Evolutionary conservation across 2,113 vertebrate species (phyloP), one percentile per base, ranked within the genome.

Genomic region (Limanda limanda): DNA sequence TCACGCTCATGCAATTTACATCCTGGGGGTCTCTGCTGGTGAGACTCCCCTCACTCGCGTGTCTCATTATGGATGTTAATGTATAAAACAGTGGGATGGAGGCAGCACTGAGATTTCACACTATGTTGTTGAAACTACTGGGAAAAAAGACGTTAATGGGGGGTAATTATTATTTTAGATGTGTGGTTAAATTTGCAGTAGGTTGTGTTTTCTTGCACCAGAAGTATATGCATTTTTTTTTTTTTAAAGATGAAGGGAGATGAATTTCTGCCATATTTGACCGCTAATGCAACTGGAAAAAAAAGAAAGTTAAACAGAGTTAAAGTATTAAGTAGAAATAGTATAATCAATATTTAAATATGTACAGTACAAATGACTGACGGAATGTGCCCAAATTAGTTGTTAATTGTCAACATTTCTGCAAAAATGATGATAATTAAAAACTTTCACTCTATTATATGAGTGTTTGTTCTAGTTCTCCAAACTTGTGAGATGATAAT

Each of bases 1-100:
- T 67, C 27, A 52, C 20, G 20, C 23, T 57, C 27, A 18, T 21
- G 3, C 52, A 52, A 82, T 60, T 74, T 71, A 77, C 56, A 56
- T 45, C 35, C 8, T 37, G 35, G 45, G 15, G 12, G 14, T 47
- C 45, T 47, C 45, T 47, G 45, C 45, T 5, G 14, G 7, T 51
- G 17, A 51, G 6, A 8, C 5, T 7, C 31, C 31, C 6, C 1
- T 31, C 31, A 7, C 31, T 31, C 31, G 31, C 7, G 31, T 31
- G 31, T 31, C 31, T 31, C 31, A 31, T 31, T 31, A 31, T 31
- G 31, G 31, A 31, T 31, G 31, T 31, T 31, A 31, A 31, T 31
- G 31, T 7, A 31, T 31, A 31, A 31, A 31, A 31, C 27, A 31
- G 27, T 31, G 27, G 27, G 27, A 31, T 1, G 27, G 27, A 31